These are phyloP conservation scores for Dolomedes plantarius DNA, from an alignment of 2,888 invertebrate species.

Conservation along the genomic window DNA sequence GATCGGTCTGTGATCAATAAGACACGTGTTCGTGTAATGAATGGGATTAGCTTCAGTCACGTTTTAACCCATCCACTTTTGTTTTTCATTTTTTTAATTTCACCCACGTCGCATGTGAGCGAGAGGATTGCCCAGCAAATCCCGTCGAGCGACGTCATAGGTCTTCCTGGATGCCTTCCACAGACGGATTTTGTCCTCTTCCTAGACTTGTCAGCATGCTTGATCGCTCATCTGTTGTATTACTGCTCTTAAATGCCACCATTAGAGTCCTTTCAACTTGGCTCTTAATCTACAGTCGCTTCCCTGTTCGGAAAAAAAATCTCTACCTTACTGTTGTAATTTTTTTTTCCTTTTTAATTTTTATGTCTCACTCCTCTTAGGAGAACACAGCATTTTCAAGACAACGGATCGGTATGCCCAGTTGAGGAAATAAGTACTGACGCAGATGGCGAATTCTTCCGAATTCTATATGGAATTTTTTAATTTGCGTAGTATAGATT, in stretches of 20 bases:
- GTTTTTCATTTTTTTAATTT: background rate
- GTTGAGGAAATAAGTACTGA: too few relatives aligned
- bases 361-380: background rate
- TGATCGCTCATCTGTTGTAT: conserved; percentile 39
- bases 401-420: too few relatives aligned
- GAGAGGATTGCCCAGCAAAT: background rate
- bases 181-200: conserved; percentile 24
- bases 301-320: background rate
- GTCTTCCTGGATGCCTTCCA: conserved; percentile 38
- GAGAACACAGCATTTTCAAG: too few relatives aligned
- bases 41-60: background rate
- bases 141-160: conserved; percentile 18
- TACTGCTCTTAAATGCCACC: conserved; percentile 2
- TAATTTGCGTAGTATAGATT: too few relatives aligned
- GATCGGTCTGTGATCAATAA: background rate
- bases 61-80: background rate
- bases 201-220: conserved; percentile 29
- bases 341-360: background rate
- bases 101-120: background rate
- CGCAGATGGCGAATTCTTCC: too few relatives aligned
- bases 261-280: conserved; percentile 28
- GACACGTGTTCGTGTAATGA: background rate
- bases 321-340: too few relatives aligned
- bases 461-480: too few relatives aligned
- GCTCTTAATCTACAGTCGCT: background rate